phyloP scores from a whole-genome alignment of 2,113 vertebrate genomes.

The Isurus oxyrinchus region DNA sequence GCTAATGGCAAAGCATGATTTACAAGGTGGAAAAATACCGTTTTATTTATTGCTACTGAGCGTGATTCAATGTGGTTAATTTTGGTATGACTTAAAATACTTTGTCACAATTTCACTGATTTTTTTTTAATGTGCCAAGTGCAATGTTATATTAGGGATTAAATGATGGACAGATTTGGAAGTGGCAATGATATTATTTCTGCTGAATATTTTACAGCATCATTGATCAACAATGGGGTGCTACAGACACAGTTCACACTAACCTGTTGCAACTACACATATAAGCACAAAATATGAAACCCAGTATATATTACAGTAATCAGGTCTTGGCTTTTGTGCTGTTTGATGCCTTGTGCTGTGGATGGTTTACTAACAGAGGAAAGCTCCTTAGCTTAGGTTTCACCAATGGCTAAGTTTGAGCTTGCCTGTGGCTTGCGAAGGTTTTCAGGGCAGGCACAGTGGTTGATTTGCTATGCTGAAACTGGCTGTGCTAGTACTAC shows the following conservation, averaged over 20 bases:
- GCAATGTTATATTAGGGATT: background rate
- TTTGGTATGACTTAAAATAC: conserved; percentile 14
- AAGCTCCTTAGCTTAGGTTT: background rate
- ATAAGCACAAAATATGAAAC: background rate
- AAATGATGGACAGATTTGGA: background rate
- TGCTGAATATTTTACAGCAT: background rate
- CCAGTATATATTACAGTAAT: background rate
- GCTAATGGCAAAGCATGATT: conserved; percentile 6
- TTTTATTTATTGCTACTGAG: background rate
- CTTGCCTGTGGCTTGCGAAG: background rate
- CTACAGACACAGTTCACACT: background rate
- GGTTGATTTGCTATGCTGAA: background rate
- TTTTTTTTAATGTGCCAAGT: background rate
- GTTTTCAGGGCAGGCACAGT: background rate
- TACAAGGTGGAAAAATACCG: conserved; percentile 1
- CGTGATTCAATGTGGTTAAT: background rate
- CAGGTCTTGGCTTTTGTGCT: background rate
- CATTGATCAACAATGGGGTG: background rate
- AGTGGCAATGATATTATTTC: background rate
- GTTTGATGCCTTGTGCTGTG: background rate
- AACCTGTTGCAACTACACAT: background rate
- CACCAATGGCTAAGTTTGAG: background rate
- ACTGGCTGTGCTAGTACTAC: background rate
- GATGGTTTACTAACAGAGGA: background rate
- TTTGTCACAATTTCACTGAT: background rate